phyloP scores from a whole-genome alignment of 23 tunicate species.

The Oikopleura vanhoeffeni region DNA sequence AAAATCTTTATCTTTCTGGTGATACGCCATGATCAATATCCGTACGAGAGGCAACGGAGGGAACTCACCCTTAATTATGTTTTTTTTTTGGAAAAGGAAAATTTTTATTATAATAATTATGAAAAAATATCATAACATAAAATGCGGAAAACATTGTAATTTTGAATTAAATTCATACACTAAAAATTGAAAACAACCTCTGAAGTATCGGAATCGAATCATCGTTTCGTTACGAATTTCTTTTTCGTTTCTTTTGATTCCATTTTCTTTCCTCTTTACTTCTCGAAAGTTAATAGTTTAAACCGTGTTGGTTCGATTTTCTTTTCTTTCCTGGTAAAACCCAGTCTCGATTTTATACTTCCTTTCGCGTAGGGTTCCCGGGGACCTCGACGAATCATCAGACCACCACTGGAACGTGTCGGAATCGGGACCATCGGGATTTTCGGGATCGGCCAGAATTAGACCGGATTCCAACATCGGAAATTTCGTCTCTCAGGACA shows the following conservation, averaged over 20 bases:
- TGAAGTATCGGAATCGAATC: not conserved
- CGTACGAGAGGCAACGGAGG: not conserved
- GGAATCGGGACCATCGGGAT: not conserved
- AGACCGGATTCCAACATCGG: not conserved
- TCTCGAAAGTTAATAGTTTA: not conserved
- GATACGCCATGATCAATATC: not conserved
- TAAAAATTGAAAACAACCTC: not conserved
- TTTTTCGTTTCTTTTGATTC: not conserved
- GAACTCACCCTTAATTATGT: not conserved
- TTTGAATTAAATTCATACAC: too few species aligned
- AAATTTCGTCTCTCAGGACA: not conserved
- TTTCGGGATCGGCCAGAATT: not conserved
- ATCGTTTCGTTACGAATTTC: not conserved
- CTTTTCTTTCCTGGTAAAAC: not conserved
- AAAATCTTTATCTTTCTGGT: not conserved
- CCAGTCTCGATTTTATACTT: not conserved
- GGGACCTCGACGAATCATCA: not conserved
- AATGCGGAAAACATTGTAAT: too few species aligned
- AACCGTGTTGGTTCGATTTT: not conserved
- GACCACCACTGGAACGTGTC: too few species aligned
- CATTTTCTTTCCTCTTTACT: not conserved
- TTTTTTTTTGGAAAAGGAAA: too few species aligned
- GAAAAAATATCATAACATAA: too few species aligned
- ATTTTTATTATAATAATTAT: too few species aligned
- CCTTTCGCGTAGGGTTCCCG: not conserved